Evolutionary conservation across 2,888 invertebrate species (phyloP).

Genomic region (Sphaerophoria rueppellii): DNA sequence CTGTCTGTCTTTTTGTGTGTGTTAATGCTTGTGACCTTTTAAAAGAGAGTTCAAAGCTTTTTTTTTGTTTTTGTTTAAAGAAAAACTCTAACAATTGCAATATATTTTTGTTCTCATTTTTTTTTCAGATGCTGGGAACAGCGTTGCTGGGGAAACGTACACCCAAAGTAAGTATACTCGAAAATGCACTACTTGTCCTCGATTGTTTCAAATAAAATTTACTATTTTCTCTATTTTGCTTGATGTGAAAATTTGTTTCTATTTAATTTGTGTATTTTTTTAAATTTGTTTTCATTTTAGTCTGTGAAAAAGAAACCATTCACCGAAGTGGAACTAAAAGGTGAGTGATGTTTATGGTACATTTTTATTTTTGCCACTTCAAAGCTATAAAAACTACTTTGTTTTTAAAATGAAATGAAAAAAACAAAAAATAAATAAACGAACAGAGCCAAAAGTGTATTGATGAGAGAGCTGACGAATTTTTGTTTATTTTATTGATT

Average conservation of each 20-base stretch:
- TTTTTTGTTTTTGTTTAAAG: neutral
- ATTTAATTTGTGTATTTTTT: neutral
- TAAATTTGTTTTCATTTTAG: conserved; percentile 75
- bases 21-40: conserved; percentile 6
- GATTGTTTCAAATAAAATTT: conserved; percentile 26
- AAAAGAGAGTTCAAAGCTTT: neutral
- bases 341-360: conserved; percentile 76
- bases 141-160: conserved; percentile 81
- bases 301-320: conserved; percentile 82
- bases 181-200: conserved; percentile 30
- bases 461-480: neutral
- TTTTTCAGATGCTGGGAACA: conserved; percentile 82
- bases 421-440: neutral
- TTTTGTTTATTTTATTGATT: neutral
- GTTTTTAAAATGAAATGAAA: conserved; percentile 3
- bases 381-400: conserved; percentile 17
- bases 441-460: neutral
- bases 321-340: conserved; percentile 81
- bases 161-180: conserved; percentile 78
- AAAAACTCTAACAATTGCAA: conserved; percentile 7
- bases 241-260: conserved; percentile 33
- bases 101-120: conserved; percentile 15
- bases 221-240: conserved; percentile 13
- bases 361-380: conserved; percentile 4
- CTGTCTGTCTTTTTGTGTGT: neutral